A percentile compares a stretch with the other conserved stretches of the same genome.
These are phyloP conservation scores for Eriosoma lanigerum DNA, from an alignment of 1,140 invertebrate species.

Conservation along the genomic window DNA sequence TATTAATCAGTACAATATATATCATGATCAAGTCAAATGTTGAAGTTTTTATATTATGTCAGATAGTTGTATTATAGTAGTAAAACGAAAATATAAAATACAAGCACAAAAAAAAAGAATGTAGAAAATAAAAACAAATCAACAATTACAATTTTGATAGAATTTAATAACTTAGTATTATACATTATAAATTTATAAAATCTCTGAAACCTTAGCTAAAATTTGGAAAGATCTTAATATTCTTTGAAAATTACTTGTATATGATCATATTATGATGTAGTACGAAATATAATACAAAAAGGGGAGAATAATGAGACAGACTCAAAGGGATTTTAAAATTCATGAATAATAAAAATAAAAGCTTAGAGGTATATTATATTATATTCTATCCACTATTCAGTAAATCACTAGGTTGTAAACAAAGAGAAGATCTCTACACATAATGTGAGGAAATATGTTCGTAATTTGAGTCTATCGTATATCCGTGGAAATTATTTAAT, in stretches of 20 bases:
- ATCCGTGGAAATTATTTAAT: no score
- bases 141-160: no score
- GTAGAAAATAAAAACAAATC: no score
- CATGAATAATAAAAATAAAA: slow-evolving; percentile 5
- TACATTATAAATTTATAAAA: no score
- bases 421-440: neutral
- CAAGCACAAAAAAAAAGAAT: no score
- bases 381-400: slow-evolving; percentile 1
- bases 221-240: neutral
- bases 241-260: neutral
- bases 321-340: slow-evolving; percentile 17
- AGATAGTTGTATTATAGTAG: neutral
- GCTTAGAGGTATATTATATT: neutral
- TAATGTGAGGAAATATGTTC: neutral
- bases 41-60: neutral
- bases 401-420: slow-evolving; percentile 11
- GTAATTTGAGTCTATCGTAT: neutral
- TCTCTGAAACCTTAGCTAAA: no score
- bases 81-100: no score
- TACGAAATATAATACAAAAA: slow-evolving; percentile 24
- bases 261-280: slow-evolving; percentile 3
- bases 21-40: slow-evolving; percentile 3
- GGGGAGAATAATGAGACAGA: neutral
- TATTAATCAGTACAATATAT: neutral
- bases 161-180: no score